Evolutionary conservation across 2,888 invertebrate species (phyloP).

Genomic region (Eupithecia pulchellata): DNA sequence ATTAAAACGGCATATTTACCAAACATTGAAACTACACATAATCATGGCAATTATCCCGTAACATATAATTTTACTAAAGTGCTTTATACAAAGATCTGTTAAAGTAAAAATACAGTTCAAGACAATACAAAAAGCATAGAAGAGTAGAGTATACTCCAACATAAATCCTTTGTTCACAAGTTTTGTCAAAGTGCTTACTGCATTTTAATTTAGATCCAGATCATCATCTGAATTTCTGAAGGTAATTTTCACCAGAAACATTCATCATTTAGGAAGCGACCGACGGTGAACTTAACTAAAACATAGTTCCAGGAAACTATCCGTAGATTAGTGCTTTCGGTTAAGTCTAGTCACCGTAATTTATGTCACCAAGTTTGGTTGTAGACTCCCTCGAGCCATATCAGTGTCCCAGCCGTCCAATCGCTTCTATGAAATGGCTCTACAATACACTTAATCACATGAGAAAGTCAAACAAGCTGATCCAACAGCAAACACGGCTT

Average conservation of each 20-base stretch:
- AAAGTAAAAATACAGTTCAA: no score
- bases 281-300: not conserved
- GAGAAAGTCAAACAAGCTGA: conserved; percentile 79
- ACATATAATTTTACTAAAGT: not conserved
- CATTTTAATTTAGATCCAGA: not conserved
- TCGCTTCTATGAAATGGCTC: conserved; percentile 29
- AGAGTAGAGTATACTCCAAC: not conserved
- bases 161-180: not conserved
- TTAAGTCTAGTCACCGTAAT: conserved; percentile 6
- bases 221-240: not conserved
- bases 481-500: conserved; percentile 68
- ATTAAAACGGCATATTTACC: not conserved
- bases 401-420: conserved; percentile 28
- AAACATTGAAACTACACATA: no score
- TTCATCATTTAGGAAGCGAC: not conserved
- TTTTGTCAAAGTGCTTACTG: not conserved
- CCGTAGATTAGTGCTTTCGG: not conserved
- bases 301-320: conserved; percentile 7
- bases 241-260: not conserved
- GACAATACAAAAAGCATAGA: no score
- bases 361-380: conserved; percentile 14
- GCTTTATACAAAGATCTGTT: no score
- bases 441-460: conserved; percentile 57
- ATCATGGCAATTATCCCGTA: not conserved
- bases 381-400: conserved; percentile 23